Conservation (phyloP, 2,113 vertebrate genomes). For the Narcine bancroftii region DNA sequence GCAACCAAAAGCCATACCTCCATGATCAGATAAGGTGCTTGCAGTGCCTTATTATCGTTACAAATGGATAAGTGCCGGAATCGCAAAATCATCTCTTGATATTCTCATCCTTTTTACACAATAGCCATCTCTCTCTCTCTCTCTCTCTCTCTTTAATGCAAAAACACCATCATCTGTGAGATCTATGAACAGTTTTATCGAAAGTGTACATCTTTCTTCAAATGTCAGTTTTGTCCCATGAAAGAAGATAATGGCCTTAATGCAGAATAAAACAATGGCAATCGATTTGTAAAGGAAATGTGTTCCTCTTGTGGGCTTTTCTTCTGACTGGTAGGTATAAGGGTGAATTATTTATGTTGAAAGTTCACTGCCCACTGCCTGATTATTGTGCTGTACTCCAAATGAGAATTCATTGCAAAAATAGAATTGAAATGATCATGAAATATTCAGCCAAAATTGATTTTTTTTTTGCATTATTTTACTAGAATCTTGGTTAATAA, state of each 20-base stretch:
- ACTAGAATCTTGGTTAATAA: neutral
- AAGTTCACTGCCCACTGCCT: neutral
- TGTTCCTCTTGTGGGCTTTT: neutral
- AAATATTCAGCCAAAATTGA: neutral
- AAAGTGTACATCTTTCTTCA: neutral
- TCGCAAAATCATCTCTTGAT: neutral
- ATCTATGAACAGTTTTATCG: no score
- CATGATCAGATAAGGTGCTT: neutral
- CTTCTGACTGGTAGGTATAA: neutral
- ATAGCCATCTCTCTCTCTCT: neutral
- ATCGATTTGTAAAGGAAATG: neutral
- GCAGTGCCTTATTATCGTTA: neutral
- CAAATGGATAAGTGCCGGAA: neutral
- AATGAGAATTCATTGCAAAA: neutral
- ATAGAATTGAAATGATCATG: neutral
- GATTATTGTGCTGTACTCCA: neutral
- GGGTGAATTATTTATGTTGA: neutral
- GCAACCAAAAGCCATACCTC: neutral
- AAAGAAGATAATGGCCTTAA: neutral
- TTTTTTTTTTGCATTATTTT: neutral
- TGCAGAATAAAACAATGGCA: neutral
- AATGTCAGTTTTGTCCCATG: neutral
- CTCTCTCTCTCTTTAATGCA: conserved; percentile 9
- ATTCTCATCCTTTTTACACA: neutral
- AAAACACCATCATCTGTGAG: neutral